Evolutionary conservation across 2,113 vertebrate species (phyloP), one percentile per base, ranked within the genome.

Genomic region (Willisornis vidua): DNA sequence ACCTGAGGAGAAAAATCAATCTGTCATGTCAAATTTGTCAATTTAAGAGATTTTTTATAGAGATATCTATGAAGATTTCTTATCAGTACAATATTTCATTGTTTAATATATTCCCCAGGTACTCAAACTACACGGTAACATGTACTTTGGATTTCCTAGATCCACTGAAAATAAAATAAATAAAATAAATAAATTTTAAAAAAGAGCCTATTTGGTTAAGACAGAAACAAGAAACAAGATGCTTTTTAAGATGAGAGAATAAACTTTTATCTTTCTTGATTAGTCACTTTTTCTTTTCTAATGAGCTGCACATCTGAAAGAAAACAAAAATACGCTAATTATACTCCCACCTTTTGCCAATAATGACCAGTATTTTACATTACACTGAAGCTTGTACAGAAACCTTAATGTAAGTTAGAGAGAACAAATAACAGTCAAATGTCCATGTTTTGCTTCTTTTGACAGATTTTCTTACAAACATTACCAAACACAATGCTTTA

Each of bases 381-480:
- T 35, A 2, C 12, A 33, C 29, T 73, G 15, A 77, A 39, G 7
- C 48, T 73, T 59, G 2, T 63, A 33, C 19, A 11, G 31, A 91
- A 77, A 59, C 0, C 2, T 22, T 51, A 7, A 15, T 3, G 0
- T 23, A 37, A 52, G 2, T 5, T 28, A 41, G 28, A 84, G 5
- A 51, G 5, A 70, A 66, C 7, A 57, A 81, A 4, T 20, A 41
- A n/a, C 5, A 57, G 14, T 28, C 25, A 61, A 18, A 68, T 41
- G 13, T 33, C 54, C 7, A 31, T 57, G 6, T 2, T 81, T 52
- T 73, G 4, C 20, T 77, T 68, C 14, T 67, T 81, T 39, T 35
- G 10, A 63, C 14, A 57, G 12, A 8, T 61, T 84, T 80, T 67
- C 59, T 85, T 57, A 48, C 12, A 84, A 33, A 51, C 1, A 8